Conservation (phyloP, 92 coral and sea anemone species). For the Porites rus region DNA sequence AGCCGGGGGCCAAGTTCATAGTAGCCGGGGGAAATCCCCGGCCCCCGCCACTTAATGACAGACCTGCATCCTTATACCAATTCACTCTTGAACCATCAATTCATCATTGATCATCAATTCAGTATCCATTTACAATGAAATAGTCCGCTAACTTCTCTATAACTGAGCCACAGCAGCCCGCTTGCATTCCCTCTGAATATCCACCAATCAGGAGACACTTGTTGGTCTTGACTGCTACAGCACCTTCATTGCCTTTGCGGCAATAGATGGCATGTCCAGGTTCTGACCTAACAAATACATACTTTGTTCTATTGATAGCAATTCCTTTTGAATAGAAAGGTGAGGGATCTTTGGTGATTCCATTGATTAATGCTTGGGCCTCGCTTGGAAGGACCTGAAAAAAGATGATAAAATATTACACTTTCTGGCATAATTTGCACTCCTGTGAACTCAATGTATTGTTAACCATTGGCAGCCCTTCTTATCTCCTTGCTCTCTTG, state of each 20-base stretch:
- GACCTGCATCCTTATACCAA: too few species aligned
- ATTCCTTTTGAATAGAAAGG: constrained; percentile 85
- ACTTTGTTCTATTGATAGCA: constrained; percentile 78
- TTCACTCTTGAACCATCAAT: not conserved
- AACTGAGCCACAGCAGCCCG: constrained; percentile 92
- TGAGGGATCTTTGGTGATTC: constrained; percentile 88
- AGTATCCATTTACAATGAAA: constrained; percentile 85
- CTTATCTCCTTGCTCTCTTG: too few species aligned
- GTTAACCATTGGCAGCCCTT: too few species aligned
- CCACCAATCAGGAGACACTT: constrained; percentile 93
- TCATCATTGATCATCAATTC: not conserved
- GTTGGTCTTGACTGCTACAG: constrained; percentile 88
- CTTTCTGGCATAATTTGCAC: too few species aligned
- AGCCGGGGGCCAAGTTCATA: too few species aligned
- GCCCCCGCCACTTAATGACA: too few species aligned
- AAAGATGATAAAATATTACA: not conserved
- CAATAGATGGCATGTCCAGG: constrained; percentile 90
- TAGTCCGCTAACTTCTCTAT: constrained; percentile 89
- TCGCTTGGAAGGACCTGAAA: constrained; percentile 89
- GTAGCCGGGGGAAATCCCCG: too few species aligned
- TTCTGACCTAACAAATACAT: constrained; percentile 78
- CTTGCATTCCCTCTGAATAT: constrained; percentile 93
- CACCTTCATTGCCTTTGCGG: constrained; percentile 91
- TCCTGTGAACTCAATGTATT: too few species aligned
- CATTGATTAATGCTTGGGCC: constrained; percentile 79